Conservation (phyloP, 2,888 invertebrate species). For the Merodon equestris region DNA sequence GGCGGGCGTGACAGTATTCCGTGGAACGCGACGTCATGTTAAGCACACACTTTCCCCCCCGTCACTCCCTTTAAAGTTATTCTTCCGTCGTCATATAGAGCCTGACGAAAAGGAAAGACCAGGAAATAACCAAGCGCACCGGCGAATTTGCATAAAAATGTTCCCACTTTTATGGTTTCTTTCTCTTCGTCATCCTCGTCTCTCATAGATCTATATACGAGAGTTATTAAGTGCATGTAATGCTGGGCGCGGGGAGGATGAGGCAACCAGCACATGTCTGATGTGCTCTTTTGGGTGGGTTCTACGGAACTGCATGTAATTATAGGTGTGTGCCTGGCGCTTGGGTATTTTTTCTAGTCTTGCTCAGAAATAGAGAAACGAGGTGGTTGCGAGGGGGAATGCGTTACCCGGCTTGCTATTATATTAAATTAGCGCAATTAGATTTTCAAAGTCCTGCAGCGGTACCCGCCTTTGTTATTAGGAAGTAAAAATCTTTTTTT, state of each 20-base stretch:
- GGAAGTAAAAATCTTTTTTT: conserved; percentile 41
- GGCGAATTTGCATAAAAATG: conserved; percentile 49
- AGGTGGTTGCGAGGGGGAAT: conserved; percentile 13
- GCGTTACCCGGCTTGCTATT: conserved; percentile 52
- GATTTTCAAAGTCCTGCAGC: conserved; percentile 53
- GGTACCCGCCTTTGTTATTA: conserved; percentile 55
- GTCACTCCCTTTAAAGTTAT: conserved; percentile 8
- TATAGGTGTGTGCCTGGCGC: conserved; percentile 64
- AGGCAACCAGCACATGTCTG: conserved; percentile 12
- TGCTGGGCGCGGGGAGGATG: conserved; percentile 34
- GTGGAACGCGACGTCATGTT: conserved; percentile 36
- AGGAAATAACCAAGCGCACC: conserved; percentile 13
- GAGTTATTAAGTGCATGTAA: conserved; percentile 68
- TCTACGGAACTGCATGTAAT: conserved; percentile 55
- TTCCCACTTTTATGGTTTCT: conserved; percentile 7
- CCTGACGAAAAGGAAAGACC: conserved; percentile 47
- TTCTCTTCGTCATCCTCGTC: background rate
- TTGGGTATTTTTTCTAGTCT: conserved; percentile 31
- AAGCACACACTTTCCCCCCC: conserved; percentile 15
- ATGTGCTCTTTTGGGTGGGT: conserved; percentile 17
- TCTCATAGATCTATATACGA: conserved; percentile 54
- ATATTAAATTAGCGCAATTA: conserved; percentile 67
- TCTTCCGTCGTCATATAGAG: conserved; percentile 25
- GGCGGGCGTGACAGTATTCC: conserved; percentile 43
- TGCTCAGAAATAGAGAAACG: background rate